Evolutionary conservation across 1,140 invertebrate species (phyloP).

Genomic region (Chironomus tepperi): DNA sequence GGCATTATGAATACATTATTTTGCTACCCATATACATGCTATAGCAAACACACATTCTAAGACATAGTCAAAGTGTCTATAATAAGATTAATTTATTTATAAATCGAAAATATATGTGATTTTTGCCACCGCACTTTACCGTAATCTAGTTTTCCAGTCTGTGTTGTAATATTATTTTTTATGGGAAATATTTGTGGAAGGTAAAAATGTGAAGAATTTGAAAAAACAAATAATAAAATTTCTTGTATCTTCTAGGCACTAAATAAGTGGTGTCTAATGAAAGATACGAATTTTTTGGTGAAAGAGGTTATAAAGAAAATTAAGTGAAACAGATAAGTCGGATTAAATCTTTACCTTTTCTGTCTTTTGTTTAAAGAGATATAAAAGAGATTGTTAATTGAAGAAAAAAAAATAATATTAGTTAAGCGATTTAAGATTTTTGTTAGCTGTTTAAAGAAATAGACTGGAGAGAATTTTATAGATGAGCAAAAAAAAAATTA

Average conservation of each 20-base stretch:
- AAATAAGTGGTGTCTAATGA: not conserved
- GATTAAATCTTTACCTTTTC: constrained; percentile 7
- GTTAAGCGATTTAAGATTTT: no score
- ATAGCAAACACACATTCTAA: not conserved
- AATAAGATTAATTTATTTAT: constrained; percentile 15
- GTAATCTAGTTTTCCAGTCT: constrained; percentile 1
- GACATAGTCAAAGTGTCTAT: constrained; percentile 12
- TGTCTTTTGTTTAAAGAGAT: not conserved
- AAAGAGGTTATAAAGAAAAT: not conserved
- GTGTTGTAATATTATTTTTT: not conserved
- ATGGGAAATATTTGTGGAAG: not conserved
- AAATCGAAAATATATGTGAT: constrained; percentile 14
- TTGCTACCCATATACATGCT: not conserved
- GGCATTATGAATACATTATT: constrained; percentile 13
- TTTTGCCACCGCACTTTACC: constrained; percentile 11
- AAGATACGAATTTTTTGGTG: not conserved
- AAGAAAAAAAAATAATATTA: constrained; percentile 20
- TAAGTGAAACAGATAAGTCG: not conserved
- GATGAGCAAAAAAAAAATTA: no score
- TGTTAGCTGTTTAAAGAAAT: no score
- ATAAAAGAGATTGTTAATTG: constrained; percentile 25
- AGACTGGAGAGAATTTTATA: no score
- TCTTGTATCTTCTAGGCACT: not conserved
- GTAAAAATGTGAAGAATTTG: not conserved
- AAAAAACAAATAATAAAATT: not conserved